phyloP scores from a whole-genome alignment of 2,888 invertebrate genomes.

The Argynnis bischoffii region DNA sequence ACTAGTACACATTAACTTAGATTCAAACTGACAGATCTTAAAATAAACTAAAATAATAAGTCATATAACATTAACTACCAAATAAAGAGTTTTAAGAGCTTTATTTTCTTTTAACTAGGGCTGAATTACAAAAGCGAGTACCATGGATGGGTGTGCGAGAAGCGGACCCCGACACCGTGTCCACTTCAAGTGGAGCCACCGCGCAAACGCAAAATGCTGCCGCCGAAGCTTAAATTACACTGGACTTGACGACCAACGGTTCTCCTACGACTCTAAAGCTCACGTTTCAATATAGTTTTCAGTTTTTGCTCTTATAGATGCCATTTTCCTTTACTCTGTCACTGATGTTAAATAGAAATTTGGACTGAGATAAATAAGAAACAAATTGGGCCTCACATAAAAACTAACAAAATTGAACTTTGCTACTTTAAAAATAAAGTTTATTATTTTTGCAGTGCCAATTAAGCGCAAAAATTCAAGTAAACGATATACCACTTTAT shows the following conservation, averaged over 20 bases:
- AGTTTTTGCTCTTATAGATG: background rate
- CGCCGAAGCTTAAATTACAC: conserved; percentile 32
- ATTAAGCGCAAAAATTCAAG: background rate
- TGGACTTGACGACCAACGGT: conserved; percentile 1
- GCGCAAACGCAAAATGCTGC: conserved; percentile 38
- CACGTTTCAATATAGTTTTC: conserved; percentile 10
- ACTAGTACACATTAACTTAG: too few relatives aligned
- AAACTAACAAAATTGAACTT: background rate
- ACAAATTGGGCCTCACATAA: too few relatives aligned
- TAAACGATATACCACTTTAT: background rate
- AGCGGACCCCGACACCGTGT: conserved; percentile 79
- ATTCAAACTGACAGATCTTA: too few relatives aligned
- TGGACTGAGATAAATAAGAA: background rate
- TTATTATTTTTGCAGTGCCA: background rate
- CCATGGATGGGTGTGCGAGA: conserved; percentile 90
- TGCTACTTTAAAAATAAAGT: conserved; percentile 2
- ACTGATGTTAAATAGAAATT: conserved; percentile 14
- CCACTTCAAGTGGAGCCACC: conserved; percentile 64
- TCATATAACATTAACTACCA: too few relatives aligned
- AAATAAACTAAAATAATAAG: too few relatives aligned
- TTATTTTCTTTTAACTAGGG: conserved; percentile 61
- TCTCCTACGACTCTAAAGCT: conserved; percentile 6
- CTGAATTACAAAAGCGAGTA: conserved; percentile 90
- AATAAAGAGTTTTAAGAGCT: too few relatives aligned
- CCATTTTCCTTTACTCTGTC: conserved; percentile 10